Evolutionary conservation across 2,888 invertebrate species (phyloP), one percentile per base, ranked within the genome.

Genomic region (Abscondita cerata): DNA sequence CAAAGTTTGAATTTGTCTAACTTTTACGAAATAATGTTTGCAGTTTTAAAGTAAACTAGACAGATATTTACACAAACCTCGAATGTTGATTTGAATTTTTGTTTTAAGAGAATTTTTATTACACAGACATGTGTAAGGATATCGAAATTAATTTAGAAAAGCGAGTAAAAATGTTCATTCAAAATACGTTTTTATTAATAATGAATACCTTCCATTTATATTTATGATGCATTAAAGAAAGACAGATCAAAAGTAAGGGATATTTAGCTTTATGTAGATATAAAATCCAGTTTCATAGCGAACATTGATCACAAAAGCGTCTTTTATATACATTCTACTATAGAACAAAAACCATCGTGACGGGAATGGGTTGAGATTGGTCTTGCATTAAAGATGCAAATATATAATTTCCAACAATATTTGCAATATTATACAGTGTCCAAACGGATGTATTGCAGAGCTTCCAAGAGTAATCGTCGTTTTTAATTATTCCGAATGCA

Each of bases 301-400:
- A 40, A 13, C 40, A 40, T 40, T 13, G 40, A 40, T 40, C 15
- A 40, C 40, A 40, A 44, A 44, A 44, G 18, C 11, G 11, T 44
- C 44, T 11, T 18, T 44, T 44, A 11, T 15, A 19, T 11, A 44
- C n/a, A n/a, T n/a, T n/a, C 11, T 6, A 18, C 40, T 40, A 18
- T 25, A 25, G 18, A 18, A 44, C 19, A 44, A 44, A 40, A 44
- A 44, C n/a, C 44, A n/a, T 44, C 44, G 18, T 18, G 4, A 44
- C 18, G 44, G 25, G 25, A 25, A 25, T 25, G 25, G 25, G 2
- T 6, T 25, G 25, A 25, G 25, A 16, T n/a, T 11, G 19, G 44
- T 44, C 44, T 44, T 18, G 44, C 44, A 44, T 44, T 44, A 44
- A 44, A 44, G 44, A 44, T 44, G 16, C 18, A 44, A 15, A 44